Percentiles rank a stretch among this genome's conserved stretches.
Evolutionary conservation across 2,113 vertebrate species (phyloP).

Genomic region (Mormyrus iriodes): DNA sequence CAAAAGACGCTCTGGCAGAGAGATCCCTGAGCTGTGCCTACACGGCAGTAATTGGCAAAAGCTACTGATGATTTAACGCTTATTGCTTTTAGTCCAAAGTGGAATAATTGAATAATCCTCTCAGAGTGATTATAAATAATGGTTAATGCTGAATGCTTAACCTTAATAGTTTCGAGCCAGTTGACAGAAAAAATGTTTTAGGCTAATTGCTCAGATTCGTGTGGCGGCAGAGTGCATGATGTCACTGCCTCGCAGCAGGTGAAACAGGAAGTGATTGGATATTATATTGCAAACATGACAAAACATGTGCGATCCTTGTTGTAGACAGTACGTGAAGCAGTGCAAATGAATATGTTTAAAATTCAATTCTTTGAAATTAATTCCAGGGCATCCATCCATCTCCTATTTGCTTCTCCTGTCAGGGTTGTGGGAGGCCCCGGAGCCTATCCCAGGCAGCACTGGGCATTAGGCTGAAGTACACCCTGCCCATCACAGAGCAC

Average conservation of each 20-base stretch:
- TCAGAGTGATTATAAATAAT: conserved; percentile 5
- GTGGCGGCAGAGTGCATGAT: not conserved
- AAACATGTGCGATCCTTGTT: not conserved
- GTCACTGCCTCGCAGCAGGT: not conserved
- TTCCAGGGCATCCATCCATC: not conserved
- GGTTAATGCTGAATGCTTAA: not conserved
- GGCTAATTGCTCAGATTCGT: not conserved
- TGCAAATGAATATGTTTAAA: not conserved
- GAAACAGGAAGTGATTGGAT: not conserved
- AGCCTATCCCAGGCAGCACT: not conserved
- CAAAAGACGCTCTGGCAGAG: not conserved
- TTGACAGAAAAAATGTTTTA: not conserved
- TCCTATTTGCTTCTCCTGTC: not conserved
- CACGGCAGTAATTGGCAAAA: not conserved
- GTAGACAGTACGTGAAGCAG: not conserved
- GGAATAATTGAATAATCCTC: conserved; percentile 14
- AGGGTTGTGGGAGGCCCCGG: not conserved
- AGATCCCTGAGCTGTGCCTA: not conserved
- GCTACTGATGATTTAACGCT: conserved; percentile 6
- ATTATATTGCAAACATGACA: not conserved
- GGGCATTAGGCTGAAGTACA: not conserved
- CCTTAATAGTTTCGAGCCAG: not conserved
- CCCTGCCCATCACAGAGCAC: not conserved
- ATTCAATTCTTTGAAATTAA: not conserved
- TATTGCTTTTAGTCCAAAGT: conserved; percentile 10